Evolutionary conservation across 2,113 vertebrate genomes (phyloP).

Genomic region (Tetrax tetrax): DNA sequence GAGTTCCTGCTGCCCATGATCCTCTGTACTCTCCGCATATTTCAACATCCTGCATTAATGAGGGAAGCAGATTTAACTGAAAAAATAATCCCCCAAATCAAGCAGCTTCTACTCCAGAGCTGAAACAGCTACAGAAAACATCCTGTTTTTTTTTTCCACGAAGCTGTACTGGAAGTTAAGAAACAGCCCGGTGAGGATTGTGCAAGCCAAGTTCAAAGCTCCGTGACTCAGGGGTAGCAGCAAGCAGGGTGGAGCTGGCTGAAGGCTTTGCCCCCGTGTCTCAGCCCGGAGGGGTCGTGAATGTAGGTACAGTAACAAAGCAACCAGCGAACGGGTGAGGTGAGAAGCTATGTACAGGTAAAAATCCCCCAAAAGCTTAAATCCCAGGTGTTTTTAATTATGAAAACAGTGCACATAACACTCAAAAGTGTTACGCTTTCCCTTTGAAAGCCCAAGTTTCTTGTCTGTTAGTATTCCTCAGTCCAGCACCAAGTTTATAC

Average conservation of each 20-base stretch:
- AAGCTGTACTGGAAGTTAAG: neutral
- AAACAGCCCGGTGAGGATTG: slow-evolving; percentile 12
- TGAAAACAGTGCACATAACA: neutral
- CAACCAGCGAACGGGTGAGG: neutral
- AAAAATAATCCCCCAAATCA: neutral
- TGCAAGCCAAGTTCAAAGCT: slow-evolving; percentile 10
- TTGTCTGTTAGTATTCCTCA: neutral
- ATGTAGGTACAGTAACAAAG: neutral
- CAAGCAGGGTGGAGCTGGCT: neutral
- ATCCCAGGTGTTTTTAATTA: neutral
- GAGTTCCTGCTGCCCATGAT: neutral
- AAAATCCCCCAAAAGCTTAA: neutral
- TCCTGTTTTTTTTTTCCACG: neutral
- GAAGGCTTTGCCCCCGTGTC: neutral
- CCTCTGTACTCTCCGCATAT: neutral
- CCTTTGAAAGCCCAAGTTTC: neutral
- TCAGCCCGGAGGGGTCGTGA: neutral
- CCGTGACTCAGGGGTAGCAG: neutral
- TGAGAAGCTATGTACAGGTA: neutral
- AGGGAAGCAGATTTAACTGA: slow-evolving; percentile 5
- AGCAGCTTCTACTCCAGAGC: neutral
- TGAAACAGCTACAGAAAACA: slow-evolving; percentile 21
- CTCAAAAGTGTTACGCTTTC: neutral
- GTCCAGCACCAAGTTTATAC: neutral
- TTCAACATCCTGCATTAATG: neutral